Evolutionary conservation across 2,888 invertebrate genomes (phyloP), one percentile per base, ranked within the genome.

Genomic region (Sericinus montela): DNA sequence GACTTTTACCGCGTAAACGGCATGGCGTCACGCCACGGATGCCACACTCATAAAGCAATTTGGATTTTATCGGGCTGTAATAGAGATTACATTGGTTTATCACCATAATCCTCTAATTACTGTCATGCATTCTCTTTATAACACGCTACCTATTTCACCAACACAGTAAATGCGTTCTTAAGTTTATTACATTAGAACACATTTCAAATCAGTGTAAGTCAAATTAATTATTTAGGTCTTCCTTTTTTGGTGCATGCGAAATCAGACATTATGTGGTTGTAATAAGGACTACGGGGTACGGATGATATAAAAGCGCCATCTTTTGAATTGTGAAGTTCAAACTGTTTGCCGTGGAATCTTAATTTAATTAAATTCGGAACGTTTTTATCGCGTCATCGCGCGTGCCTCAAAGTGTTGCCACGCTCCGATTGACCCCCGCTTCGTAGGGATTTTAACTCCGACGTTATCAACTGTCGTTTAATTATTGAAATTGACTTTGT

Each of bases 61-160:
- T 82, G 67, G 72, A 63, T 82, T 84, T 84, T 87, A 87, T 84
- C 71, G 73, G 55, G 52, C 51, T 30, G 75, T 71, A 69, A 83
- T 86, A 87, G 74, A 86, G 86, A 80, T 84, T 80, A 85, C 72
- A 80, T 80, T 87, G 72, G 65, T 74, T 79, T 84, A 83, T 77
- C 79, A 65, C 63, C 55, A 67, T 69, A 65, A 67, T 72, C 60
- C 64, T 70, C 70, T 85, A 86, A 86, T 87, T 85, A 85, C 75
- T 67, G 67, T 55, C 68, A 65, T 61, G 63, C 71, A 62, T 72
- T 72, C 68, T 58, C 57, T 59, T 67, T 71, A 70, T 66, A 56
- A 70, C 78, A 78, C 74, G 80, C 73, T 62, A 80, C 63, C 73
- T 62, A 80, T 63, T 54, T 46, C 48, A 48, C 37, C 19, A 39